Percentiles rank a stretch among this genome's conserved stretches.
Conservation (phyloP, 2,797 vertebrate species). For the Mico argentatus region DNA sequence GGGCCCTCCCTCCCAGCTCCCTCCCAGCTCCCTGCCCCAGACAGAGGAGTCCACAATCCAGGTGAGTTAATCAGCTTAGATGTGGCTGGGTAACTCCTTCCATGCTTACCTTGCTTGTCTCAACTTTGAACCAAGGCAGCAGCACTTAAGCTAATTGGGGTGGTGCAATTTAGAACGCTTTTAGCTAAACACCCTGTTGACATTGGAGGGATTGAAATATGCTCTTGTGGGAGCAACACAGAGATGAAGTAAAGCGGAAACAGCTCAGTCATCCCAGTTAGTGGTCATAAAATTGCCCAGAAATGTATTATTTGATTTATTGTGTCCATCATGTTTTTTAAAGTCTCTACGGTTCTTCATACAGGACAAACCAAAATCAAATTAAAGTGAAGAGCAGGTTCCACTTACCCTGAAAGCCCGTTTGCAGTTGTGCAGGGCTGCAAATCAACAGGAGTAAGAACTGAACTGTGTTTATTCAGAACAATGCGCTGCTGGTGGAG, state of each 20-base stretch:
- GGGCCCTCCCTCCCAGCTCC: neutral
- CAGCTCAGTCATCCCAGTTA: neutral
- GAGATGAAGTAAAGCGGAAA: slow-evolving; percentile 36
- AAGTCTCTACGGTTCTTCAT: neutral
- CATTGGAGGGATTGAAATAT: neutral
- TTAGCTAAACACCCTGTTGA: slow-evolving; percentile 41
- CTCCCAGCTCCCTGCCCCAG: neutral
- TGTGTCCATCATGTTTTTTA: slow-evolving; percentile 2
- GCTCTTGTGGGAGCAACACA: slow-evolving; percentile 13
- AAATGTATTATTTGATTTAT: neutral
- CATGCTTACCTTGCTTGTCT: neutral
- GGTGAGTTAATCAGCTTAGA: slow-evolving; percentile 66
- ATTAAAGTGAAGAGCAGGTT: neutral
- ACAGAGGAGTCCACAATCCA: neutral
- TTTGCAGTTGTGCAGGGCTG: neutral
- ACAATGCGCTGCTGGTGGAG: neutral
- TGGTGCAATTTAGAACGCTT: slow-evolving; percentile 35
- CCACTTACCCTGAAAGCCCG: neutral
- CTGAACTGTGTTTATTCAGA: neutral
- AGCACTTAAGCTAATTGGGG: slow-evolving; percentile 71
- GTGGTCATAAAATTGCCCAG: neutral
- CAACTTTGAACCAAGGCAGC: slow-evolving; percentile 43
- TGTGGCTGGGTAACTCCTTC: slow-evolving; percentile 22
- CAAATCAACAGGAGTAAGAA: neutral
- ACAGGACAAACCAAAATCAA: neutral